These are phyloP conservation scores for Poecilus cupreus DNA, from an alignment of 2,888 invertebrate genomes.

Conservation along the genomic window DNA sequence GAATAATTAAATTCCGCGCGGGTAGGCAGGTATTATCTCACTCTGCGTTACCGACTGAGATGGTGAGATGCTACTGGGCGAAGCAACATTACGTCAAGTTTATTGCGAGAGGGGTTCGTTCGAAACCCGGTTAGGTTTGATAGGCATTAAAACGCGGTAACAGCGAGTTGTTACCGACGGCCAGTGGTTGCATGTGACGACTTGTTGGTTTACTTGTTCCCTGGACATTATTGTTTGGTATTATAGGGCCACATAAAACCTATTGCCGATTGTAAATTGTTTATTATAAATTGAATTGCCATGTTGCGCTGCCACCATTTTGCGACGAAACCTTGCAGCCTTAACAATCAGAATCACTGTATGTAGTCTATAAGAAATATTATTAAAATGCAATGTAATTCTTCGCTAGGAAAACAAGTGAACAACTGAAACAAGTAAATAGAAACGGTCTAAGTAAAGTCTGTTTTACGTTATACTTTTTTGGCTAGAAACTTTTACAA, in stretches of 20 bases:
- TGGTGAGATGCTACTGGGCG: constrained; percentile 3
- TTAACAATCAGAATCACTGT: too few relatives aligned
- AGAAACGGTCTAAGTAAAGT: too few relatives aligned
- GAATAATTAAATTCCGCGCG: constrained; percentile 51
- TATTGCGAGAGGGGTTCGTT: not conserved
- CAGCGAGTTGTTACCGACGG: not conserved
- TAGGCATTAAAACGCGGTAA: constrained; percentile 21
- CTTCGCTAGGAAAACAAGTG: too few relatives aligned
- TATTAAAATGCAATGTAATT: too few relatives aligned
- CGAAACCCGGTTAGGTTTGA: constrained; percentile 22
- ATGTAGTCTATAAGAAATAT: too few relatives aligned
- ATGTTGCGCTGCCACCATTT: not conserved
- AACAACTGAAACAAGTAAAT: too few relatives aligned
- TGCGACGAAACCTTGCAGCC: too few relatives aligned
- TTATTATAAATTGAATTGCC: not conserved
- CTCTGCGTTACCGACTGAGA: not conserved
- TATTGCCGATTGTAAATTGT: not conserved
- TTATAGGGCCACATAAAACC: too few relatives aligned
- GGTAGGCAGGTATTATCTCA: constrained; percentile 15
- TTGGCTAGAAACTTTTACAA: too few relatives aligned
- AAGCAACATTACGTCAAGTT: not conserved
- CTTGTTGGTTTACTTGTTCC: not conserved
- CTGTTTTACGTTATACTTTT: too few relatives aligned
- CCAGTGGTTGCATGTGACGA: not conserved
- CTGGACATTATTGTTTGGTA: not conserved